phyloP scores from a whole-genome alignment of 2,113 vertebrate genomes.

The Labeo catla region DNA sequence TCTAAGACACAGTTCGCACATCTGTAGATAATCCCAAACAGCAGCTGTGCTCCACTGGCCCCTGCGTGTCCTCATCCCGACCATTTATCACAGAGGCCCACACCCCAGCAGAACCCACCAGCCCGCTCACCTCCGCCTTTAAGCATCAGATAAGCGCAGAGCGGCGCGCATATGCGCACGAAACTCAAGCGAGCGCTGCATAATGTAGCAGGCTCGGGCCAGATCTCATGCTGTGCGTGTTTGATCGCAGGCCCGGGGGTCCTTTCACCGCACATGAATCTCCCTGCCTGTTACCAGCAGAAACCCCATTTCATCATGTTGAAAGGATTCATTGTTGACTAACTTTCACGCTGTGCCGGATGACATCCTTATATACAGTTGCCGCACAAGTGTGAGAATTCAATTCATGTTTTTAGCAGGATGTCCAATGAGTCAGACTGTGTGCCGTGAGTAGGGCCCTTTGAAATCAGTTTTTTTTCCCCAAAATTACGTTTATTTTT shows the following conservation, averaged over 20 bases:
- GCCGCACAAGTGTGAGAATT: background rate
- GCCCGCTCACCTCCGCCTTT: constrained; percentile 14
- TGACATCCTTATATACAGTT: background rate
- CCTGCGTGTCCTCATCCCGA: constrained; percentile 4
- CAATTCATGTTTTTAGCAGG: background rate
- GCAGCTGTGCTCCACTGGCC: constrained; percentile 28
- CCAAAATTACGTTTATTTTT: too few relatives aligned
- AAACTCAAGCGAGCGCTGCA: background rate
- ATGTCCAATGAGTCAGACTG: background rate
- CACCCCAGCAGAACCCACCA: background rate
- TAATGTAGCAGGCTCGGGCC: background rate
- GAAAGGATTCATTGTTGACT: constrained; percentile 17
- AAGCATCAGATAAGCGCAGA: background rate
- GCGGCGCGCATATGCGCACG: background rate
- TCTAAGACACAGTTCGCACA: constrained; percentile 35
- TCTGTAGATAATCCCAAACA: constrained; percentile 53
- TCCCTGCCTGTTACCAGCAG: background rate
- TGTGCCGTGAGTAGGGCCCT: too few relatives aligned
- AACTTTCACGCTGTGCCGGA: background rate
- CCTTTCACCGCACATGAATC: constrained; percentile 6
- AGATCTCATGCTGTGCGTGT: background rate
- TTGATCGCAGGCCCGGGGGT: background rate
- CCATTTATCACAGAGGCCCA: constrained; percentile 36
- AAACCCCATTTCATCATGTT: background rate
- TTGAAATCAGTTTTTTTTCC: too few relatives aligned